Conservation (phyloP, 2,797 vertebrate genomes). For the Falco berigora region DNA sequence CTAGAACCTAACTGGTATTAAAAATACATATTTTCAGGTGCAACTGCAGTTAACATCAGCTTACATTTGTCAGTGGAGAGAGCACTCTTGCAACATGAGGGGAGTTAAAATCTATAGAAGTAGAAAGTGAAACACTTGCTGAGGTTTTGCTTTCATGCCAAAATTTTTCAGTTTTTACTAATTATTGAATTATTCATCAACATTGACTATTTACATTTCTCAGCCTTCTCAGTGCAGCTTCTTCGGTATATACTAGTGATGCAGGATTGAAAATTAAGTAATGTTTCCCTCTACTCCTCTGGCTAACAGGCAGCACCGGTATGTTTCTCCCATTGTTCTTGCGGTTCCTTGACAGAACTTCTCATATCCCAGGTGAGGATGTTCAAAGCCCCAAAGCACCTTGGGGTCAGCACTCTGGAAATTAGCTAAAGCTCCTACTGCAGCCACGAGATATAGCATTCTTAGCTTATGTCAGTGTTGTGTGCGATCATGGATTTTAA, state of each 20-base stretch:
- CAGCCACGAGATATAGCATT: accelerated
- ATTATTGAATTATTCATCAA: not conserved
- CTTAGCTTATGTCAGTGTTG: not conserved
- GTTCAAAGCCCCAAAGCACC: not conserved
- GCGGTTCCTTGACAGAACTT: not conserved
- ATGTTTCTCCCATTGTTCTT: not conserved
- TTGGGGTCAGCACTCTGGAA: not conserved
- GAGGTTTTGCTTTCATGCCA: not conserved
- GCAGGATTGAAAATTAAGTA: not conserved
- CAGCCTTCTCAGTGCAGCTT: not conserved
- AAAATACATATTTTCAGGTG: conserved; percentile 20
- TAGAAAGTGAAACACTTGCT: not conserved
- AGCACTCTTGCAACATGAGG: not conserved
- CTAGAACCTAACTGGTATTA: not conserved
- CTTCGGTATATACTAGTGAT: not conserved
- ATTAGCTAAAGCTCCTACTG: not conserved
- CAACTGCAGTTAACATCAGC: not conserved
- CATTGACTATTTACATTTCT: not conserved
- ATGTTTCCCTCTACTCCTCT: not conserved
- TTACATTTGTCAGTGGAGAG: not conserved
- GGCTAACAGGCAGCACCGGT: not conserved
- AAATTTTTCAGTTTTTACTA: not conserved
- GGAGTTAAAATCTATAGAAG: not conserved
- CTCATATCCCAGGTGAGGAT: not conserved
- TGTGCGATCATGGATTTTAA: not conserved